These are phyloP conservation scores for Eueides isabella DNA, from an alignment of 1,140 invertebrate genomes.

Conservation along the genomic window DNA sequence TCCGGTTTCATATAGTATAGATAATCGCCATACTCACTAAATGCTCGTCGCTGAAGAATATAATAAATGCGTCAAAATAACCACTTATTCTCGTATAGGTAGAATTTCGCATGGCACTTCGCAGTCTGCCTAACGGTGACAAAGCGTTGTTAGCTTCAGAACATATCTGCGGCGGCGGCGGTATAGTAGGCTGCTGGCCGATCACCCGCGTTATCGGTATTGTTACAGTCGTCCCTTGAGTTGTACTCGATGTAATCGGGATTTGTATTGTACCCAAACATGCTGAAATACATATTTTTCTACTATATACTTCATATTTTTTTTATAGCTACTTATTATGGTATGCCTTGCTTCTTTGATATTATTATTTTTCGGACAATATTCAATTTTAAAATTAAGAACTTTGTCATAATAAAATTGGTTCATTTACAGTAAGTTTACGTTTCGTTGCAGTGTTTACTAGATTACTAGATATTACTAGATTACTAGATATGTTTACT, in stretches of 20 bases:
- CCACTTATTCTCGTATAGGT: conserved; percentile 84
- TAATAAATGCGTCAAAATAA: conserved; percentile 87
- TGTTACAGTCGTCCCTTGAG: background rate
- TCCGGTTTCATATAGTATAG: no score
- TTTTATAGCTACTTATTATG: background rate
- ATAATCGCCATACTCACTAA: conserved; percentile 82
- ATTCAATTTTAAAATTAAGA: no score
- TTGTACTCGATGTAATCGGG: background rate
- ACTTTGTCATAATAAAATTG: no score
- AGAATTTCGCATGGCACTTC: conserved; percentile 86
- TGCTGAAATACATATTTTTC: background rate
- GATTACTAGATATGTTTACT: no score
- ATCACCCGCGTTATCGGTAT: conserved; percentile 31
- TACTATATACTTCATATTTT: no score
- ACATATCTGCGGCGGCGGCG: conserved; percentile 49
- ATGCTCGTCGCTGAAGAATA: conserved; percentile 91
- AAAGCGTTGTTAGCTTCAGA: conserved; percentile 48
- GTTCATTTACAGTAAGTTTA: no score
- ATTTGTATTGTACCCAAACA: background rate
- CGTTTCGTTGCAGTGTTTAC: no score
- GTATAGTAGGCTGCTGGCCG: conserved; percentile 47
- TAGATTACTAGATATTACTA: no score
- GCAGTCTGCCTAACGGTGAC: conserved; percentile 81
- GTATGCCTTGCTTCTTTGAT: no score
- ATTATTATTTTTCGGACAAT: no score